phyloP scores from a whole-genome alignment of 1,140 invertebrate genomes.

The Diachasma alloeum region DNA sequence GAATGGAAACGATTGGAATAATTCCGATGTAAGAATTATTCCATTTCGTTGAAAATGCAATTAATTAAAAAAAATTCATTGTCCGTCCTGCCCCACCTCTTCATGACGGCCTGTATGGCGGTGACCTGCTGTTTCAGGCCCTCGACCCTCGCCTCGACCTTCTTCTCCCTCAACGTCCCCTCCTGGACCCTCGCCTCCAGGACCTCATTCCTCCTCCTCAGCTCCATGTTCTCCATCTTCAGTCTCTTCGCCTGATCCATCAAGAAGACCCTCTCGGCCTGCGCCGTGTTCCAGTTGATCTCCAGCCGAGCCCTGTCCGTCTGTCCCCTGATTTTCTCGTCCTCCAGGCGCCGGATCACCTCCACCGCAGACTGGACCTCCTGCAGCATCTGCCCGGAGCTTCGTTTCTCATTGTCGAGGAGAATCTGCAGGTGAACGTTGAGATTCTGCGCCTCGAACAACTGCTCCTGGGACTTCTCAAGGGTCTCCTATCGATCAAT shows the following conservation, averaged over 20 bases:
- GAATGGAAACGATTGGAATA: no score
- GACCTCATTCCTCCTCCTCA: slow-evolving; percentile 40
- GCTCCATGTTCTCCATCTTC: slow-evolving; percentile 42
- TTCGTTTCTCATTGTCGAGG: slow-evolving; percentile 46
- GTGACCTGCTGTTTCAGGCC: slow-evolving; percentile 36
- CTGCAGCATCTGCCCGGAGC: slow-evolving; percentile 39
- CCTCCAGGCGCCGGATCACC: slow-evolving; percentile 40
- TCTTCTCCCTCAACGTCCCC: slow-evolving; percentile 30
- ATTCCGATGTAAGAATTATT: no score
- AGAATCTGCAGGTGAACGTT: slow-evolving; percentile 39
- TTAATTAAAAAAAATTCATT: slow-evolving; percentile 23
- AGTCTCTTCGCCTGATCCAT: slow-evolving; percentile 37
- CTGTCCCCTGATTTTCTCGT: slow-evolving; percentile 47
- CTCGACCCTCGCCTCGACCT: slow-evolving; percentile 33
- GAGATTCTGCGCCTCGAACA: slow-evolving; percentile 36
- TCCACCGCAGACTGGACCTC: slow-evolving; percentile 41
- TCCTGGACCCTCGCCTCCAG: slow-evolving; percentile 35
- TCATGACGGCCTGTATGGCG: slow-evolving; percentile 6
- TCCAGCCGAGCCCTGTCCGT: slow-evolving; percentile 41
- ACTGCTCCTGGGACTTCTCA: slow-evolving; percentile 42
- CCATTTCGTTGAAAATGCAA: slow-evolving; percentile 25
- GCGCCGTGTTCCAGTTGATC: slow-evolving; percentile 42
- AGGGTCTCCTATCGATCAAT: slow-evolving; percentile 41
- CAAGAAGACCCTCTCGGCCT: slow-evolving; percentile 44
- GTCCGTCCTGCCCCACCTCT: slow-evolving; percentile 15